Percentiles rank a stretch among this genome's conserved stretches.
Conservation (phyloP, 2,113 vertebrate species). For the Syngnathus scovelli region DNA sequence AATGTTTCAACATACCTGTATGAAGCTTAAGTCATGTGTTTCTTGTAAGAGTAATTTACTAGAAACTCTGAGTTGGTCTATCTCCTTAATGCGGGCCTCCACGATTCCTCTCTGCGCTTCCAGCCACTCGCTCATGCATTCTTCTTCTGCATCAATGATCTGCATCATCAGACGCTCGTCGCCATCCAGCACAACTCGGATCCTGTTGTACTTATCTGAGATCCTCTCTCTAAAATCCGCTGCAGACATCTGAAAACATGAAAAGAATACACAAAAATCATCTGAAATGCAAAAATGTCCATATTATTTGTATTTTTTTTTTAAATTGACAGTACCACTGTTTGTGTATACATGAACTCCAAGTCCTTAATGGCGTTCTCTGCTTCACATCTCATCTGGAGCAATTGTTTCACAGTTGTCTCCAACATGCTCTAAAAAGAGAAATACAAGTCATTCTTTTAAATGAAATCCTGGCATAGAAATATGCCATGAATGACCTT, state of each 20-base stretch:
- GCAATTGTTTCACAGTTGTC: conserved; percentile 48
- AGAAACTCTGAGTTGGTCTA: conserved; percentile 50
- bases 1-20: conserved; percentile 47
- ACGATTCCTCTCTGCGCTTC: conserved; percentile 46
- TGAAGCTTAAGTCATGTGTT: conserved; percentile 55
- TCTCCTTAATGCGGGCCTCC: conserved; percentile 57
- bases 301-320: background rate
- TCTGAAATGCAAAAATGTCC: background rate
- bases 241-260: conserved; percentile 46
- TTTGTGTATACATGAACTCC: conserved; percentile 58
- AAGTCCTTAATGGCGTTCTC: conserved; percentile 59
- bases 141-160: conserved; percentile 67
- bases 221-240: conserved; percentile 57
- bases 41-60: conserved; percentile 61
- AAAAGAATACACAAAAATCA: background rate
- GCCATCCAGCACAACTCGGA: conserved; percentile 60
- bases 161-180: conserved; percentile 71
- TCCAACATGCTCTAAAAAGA: conserved; percentile 54
- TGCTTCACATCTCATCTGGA: conserved; percentile 56
- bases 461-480: conserved; percentile 6
- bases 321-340: conserved; percentile 46
- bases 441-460: conserved; percentile 17
- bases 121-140: conserved; percentile 58
- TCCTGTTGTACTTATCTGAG: conserved; percentile 65
- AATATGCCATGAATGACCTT: conserved; percentile 48